Conservation (phyloP, 2,113 vertebrate species). For the Jaculus jaculus region DNA sequence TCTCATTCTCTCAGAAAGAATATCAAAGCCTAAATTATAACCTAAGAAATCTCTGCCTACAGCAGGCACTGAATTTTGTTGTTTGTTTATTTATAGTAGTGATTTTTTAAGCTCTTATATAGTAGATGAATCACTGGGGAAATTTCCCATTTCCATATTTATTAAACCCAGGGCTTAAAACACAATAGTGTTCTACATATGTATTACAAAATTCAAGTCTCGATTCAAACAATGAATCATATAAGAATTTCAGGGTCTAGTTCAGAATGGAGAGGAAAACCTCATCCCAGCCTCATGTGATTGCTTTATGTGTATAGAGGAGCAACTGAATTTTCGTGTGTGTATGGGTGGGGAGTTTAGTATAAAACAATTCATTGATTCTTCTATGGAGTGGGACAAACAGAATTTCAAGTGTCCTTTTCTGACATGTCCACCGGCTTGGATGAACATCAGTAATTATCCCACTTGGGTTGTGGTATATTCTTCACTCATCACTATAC, state of each 20-base stretch:
- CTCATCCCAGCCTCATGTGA: background rate
- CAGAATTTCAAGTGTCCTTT: background rate
- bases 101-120: background rate
- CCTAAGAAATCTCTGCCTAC: background rate
- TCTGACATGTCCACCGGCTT: background rate
- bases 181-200: background rate
- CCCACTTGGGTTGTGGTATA: background rate
- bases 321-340: background rate
- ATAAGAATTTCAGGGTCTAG: background rate
- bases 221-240: background rate
- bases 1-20: background rate
- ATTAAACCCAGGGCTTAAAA: slow-evolving; percentile 24
- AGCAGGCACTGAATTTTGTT: background rate
- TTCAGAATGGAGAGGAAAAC: background rate
- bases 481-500: background rate
- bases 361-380: background rate
- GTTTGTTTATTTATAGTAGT: slow-evolving; percentile 15
- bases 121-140: background rate
- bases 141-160: background rate
- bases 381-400: background rate
- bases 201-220: background rate
- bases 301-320: background rate
- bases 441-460: background rate
- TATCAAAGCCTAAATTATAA: background rate
- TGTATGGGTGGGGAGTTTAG: too few species aligned